phyloP scores from a whole-genome alignment of 2,797 vertebrate species.

The Chelon auratus region DNA sequence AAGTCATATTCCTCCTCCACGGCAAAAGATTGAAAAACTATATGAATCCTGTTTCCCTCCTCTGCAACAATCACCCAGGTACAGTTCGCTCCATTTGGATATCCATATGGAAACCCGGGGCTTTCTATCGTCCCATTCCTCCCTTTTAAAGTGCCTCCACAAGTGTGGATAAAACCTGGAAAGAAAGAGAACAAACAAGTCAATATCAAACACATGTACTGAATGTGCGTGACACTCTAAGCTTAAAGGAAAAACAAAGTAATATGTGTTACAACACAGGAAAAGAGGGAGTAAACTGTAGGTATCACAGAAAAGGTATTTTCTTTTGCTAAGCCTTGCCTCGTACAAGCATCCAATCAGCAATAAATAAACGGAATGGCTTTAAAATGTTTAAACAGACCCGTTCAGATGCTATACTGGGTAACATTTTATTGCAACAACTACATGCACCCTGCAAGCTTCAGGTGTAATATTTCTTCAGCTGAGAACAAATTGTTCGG shows the following conservation, averaged over 20 bases:
- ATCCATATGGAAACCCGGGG: constrained; percentile 98
- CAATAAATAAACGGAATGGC: constrained; percentile 34
- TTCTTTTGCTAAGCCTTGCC: constrained; percentile 24
- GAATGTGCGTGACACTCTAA: background rate
- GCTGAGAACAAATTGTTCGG: constrained; percentile 53
- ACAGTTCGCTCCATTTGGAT: constrained; percentile 99
- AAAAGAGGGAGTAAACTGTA: constrained; percentile 11
- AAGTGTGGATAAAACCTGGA: constrained; percentile 97
- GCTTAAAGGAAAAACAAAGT: background rate
- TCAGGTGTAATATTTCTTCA: constrained; percentile 48
- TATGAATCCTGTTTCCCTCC: constrained; percentile 97
- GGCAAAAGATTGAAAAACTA: constrained; percentile 98
- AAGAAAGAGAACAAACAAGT: constrained; percentile 43
- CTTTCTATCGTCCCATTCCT: constrained; percentile 98
- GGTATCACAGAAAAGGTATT: constrained; percentile 1
- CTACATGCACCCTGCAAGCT: constrained; percentile 32
- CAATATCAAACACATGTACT: constrained; percentile 25
- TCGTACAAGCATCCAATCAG: constrained; percentile 24
- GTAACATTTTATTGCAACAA: constrained; percentile 32
- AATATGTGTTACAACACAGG: background rate
- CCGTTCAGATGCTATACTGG: constrained; percentile 12
- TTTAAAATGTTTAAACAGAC: constrained; percentile 24
- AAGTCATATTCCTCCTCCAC: constrained; percentile 99
- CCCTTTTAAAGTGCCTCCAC: constrained; percentile 98
- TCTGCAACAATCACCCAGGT: constrained; percentile 98